phyloP scores from a whole-genome alignment of 2,113 vertebrate species.

The Antechinus stuartii region DNA sequence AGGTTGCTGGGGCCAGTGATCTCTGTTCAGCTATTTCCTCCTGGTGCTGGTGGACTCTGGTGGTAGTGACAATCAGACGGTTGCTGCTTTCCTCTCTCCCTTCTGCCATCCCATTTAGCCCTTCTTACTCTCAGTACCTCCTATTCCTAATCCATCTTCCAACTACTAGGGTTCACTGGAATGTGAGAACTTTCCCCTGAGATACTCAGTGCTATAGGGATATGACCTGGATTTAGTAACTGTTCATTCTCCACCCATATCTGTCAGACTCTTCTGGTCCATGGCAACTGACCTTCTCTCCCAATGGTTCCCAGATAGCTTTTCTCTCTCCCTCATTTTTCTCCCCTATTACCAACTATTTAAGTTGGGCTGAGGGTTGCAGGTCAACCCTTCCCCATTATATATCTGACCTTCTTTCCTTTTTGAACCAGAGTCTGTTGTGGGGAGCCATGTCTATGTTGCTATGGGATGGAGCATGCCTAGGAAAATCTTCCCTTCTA shows the following conservation, averaged over 20 bases:
- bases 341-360: background rate
- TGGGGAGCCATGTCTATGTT: background rate
- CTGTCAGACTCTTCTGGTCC: constrained; percentile 21
- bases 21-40: background rate
- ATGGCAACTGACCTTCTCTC: background rate
- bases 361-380: background rate
- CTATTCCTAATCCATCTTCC: background rate
- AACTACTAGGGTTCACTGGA: background rate
- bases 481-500: background rate
- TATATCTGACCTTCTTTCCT: background rate
- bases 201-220: background rate
- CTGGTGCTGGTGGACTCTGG: background rate
- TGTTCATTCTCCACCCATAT: background rate
- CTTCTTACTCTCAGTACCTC: background rate
- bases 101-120: background rate
- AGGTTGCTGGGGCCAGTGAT: background rate
- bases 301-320: background rate
- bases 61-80: background rate
- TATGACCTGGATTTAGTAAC: background rate
- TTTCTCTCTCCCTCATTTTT: background rate
- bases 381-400: background rate
- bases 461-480: background rate
- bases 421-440: background rate
- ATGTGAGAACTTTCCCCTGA: background rate
- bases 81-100: background rate